A percentile compares a stretch with the other conserved stretches of the same genome.
These are phyloP conservation scores for Agrochola lychnidis DNA, from an alignment of 2,888 invertebrate genomes.

Conservation along the genomic window DNA sequence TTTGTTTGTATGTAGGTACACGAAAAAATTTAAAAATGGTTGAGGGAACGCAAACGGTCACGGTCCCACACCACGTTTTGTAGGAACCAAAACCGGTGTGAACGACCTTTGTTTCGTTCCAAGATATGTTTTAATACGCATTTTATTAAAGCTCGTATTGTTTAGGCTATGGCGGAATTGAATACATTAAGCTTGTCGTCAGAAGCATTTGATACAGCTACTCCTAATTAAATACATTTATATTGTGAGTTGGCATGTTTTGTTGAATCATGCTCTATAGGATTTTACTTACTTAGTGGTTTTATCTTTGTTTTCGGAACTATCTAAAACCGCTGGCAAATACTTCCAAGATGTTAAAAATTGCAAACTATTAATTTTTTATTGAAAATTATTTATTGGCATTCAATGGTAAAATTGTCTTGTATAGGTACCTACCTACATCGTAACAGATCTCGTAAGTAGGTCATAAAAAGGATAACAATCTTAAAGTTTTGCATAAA, in stretches of 20 bases:
- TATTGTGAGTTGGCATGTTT: constrained; percentile 24
- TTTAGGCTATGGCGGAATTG: constrained; percentile 80
- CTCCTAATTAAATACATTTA: constrained; percentile 46
- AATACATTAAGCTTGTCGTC: constrained; percentile 83
- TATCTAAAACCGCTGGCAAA: neutral
- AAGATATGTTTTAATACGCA: constrained; percentile 87
- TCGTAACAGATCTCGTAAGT: neutral
- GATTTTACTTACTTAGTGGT: neutral
- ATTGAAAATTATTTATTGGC: neutral
- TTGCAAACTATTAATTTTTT: neutral
- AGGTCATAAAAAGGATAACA: neutral
- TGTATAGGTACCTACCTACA: neutral
- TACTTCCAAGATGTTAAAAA: neutral
- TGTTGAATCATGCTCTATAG: neutral
- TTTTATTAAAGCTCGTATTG: constrained; percentile 87
- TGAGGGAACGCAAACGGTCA: constrained; percentile 78
- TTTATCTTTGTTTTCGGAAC: neutral
- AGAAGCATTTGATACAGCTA: constrained; percentile 58
- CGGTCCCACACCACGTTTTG: constrained; percentile 81
- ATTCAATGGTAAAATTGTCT: constrained; percentile 2
- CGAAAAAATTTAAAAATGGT: constrained; percentile 71
- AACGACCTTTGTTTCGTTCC: constrained; percentile 85
- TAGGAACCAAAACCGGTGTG: constrained; percentile 80
- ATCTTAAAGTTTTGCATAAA: neutral
- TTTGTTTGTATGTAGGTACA: constrained; percentile 60